A percentile compares a stretch with the other conserved stretches of the same genome.
phyloP scores from a whole-genome alignment of 1,140 invertebrate genomes.

The Sitophilus oryzae region DNA sequence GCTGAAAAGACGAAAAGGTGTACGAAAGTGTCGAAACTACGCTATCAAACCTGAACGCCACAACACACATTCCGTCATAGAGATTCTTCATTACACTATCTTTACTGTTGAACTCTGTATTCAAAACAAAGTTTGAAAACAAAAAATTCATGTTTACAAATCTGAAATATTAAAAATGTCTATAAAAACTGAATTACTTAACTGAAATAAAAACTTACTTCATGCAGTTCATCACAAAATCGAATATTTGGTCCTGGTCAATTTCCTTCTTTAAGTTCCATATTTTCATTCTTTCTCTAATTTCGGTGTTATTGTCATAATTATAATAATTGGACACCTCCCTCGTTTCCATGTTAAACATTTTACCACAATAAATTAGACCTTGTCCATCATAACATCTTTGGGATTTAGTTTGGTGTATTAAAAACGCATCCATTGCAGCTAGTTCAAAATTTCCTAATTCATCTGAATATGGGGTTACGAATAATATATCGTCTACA shows the following conservation, averaged over 20 bases:
- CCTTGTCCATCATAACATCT: background rate
- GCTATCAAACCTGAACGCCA: background rate
- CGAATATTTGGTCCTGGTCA: no score
- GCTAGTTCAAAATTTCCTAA: background rate
- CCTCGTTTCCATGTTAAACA: conserved; percentile 1
- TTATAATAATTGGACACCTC: conserved; percentile 3
- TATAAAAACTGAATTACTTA: no score
- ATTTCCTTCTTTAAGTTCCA: background rate
- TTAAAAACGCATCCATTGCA: background rate
- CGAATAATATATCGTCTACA: conserved; percentile 5
- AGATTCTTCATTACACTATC: conserved; percentile 4
- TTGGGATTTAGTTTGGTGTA: conserved; percentile 2
- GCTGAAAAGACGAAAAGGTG: background rate
- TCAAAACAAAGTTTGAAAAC: conserved; percentile 5
- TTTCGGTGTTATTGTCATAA: background rate
- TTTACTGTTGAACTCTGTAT: background rate
- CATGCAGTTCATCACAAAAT: no score
- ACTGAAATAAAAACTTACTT: no score
- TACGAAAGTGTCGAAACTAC: background rate
- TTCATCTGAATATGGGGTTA: background rate
- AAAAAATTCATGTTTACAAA: background rate
- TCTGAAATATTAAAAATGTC: no score
- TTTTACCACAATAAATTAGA: conserved; percentile 1
- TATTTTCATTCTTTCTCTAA: conserved; percentile 6
- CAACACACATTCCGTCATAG: conserved; percentile 2